Conservation (phyloP, 2,797 vertebrate genomes). For the Sebastes jordani region DNA sequence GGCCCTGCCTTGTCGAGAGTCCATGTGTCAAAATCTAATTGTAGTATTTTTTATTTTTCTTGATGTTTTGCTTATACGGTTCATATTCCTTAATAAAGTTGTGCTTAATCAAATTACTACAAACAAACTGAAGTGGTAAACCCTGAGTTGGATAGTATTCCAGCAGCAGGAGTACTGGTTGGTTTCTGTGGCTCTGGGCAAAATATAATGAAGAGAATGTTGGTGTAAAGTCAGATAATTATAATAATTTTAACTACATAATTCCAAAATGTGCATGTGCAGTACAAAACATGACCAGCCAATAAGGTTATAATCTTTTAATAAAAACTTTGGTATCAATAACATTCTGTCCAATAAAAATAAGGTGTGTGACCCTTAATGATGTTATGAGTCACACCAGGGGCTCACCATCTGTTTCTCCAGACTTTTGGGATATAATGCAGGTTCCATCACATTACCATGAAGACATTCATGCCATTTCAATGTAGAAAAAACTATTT, state of each 20-base stretch:
- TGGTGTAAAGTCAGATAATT: neutral
- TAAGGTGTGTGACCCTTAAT: constrained; percentile 22
- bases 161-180: neutral
- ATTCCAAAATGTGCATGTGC: constrained; percentile 1
- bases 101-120: neutral
- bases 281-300: constrained; percentile 19
- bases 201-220: neutral
- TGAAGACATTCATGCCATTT: constrained; percentile 22
- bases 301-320: constrained; percentile 75
- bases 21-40: too few relatives aligned
- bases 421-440: constrained; percentile 40
- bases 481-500: constrained; percentile 25
- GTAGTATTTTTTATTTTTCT: too few relatives aligned
- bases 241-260: neutral
- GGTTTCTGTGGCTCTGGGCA: neutral
- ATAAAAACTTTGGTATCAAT: constrained; percentile 84
- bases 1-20: too few relatives aligned
- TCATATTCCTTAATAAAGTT: neutral
- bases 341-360: constrained; percentile 75
- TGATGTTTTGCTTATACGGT: too few relatives aligned
- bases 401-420: constrained; percentile 27
- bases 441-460: constrained; percentile 16
- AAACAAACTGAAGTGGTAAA: neutral
- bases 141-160: neutral
- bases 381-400: constrained; percentile 39